phyloP scores from a whole-genome alignment of 2,113 vertebrate genomes.

The Lycaon pictus region DNA sequence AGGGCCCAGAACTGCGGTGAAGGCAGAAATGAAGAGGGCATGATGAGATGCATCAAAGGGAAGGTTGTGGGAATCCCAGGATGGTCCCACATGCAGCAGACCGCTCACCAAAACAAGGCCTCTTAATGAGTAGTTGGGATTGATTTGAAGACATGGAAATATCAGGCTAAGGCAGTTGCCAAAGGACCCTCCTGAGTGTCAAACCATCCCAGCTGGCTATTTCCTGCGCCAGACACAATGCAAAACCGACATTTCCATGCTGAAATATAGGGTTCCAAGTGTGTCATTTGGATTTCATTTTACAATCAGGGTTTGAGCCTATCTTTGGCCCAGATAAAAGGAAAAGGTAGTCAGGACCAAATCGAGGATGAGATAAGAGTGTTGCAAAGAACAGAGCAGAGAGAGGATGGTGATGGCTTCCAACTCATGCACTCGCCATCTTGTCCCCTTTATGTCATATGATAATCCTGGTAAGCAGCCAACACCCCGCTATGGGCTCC shows the following conservation, averaged over 20 bases:
- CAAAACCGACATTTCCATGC: slow-evolving; percentile 38
- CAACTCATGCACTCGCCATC: neutral
- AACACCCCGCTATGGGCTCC: neutral
- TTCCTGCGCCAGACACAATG: neutral
- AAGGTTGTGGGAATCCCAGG: neutral
- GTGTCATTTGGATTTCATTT: slow-evolving; percentile 72
- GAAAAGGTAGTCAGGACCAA: neutral
- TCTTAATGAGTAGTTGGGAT: slow-evolving; percentile 4
- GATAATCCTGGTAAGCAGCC: neutral
- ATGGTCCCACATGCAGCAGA: neutral
- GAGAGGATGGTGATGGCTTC: neutral
- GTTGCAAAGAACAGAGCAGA: neutral
- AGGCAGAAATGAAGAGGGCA: neutral
- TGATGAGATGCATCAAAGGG: neutral
- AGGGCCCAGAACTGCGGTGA: neutral
- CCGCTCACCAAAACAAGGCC: neutral
- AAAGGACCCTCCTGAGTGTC: neutral
- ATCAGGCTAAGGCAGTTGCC: neutral
- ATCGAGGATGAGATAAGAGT: neutral
- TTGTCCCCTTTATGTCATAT: neutral
- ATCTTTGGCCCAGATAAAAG: slow-evolving; percentile 49
- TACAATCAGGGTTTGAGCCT: slow-evolving; percentile 41
- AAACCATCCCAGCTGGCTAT: slow-evolving; percentile 46
- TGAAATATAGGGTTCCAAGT: slow-evolving; percentile 24
- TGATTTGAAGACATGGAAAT: slow-evolving; percentile 41